Conservation (phyloP, 1,140 invertebrate species). For the Lutraria rhynchaena region DNA sequence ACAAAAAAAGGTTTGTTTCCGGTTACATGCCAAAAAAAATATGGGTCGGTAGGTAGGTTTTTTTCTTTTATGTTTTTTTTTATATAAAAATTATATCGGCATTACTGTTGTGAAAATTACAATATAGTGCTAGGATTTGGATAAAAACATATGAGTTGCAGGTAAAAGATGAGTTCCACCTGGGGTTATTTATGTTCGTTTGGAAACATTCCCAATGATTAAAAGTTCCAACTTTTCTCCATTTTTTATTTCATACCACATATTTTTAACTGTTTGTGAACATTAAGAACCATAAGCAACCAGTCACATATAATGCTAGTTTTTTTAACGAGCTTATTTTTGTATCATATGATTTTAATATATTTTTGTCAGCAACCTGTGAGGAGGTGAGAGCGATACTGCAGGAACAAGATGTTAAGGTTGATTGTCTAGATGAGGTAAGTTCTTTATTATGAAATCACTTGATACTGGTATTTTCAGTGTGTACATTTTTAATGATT, state of each 20-base stretch:
- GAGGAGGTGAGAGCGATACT: constrained; percentile 79
- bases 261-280: no score
- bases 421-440: constrained; percentile 84
- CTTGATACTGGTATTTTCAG: no score
- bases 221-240: neutral
- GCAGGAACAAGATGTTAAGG: constrained; percentile 85
- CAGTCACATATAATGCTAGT: neutral
- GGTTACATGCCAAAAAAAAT: no score
- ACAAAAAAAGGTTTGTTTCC: no score
- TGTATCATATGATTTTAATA: neutral
- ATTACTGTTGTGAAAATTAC: no score
- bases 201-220: neutral
- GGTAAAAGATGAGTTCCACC: no score
- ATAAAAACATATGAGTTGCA: no score
- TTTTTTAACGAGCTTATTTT: neutral
- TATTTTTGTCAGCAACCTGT: constrained; percentile 66
- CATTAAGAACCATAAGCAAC: neutral
- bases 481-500: neutral
- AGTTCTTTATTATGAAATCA: constrained; percentile 16
- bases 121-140: no score
- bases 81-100: no score
- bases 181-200: no score
- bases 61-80: no score
- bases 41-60: no score
- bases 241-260: neutral